Evolutionary conservation across 1,140 invertebrate genomes (phyloP), one percentile per base, ranked within the genome.

Genomic region (Arctopsyche grandis): DNA sequence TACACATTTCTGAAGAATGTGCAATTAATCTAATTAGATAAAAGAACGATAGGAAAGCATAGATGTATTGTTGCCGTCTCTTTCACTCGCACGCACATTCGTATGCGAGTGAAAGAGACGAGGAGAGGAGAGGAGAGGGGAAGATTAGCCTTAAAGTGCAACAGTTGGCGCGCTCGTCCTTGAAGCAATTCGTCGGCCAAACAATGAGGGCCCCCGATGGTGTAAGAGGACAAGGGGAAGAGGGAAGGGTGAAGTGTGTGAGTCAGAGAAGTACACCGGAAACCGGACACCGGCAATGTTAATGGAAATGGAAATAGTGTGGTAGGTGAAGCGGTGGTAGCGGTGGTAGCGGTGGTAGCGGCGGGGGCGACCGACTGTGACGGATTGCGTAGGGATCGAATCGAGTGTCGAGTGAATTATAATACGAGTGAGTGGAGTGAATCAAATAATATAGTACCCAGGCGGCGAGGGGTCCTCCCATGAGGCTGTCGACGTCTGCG

Each of bases 361-460:
- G 38, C 60, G 66, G 16, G 48, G 44, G 66, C 24, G 21, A 14
- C 60, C 63, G 63, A 66, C 63, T 22, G 63, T 66, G 63, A 66
- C 63, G 48, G 10, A 66, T 22, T 29, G 63, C 22, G 63, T 12
- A 19, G 9, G 44, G 12, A 24, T 38, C 10, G n/a, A 4, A 44
- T 1, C 14, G 9, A 1, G 44, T 10, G 43, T 12, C 12, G 58
- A 43, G 10, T 12, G 29, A 69, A 14, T 29, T 38, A 12, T 1
- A 22, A 16, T 10, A 38, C n/a, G n/a, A 14, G 4, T 26, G 69
- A 38, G 12, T 52, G 56, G 22, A 10, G 24, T 14, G 1, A 22
- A 10, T 0, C 0, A 4, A 10, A 4, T 9, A 10, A 9, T 74
- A 56, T 74, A n/a, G 69, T 24, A 76, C 74, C 74, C 74, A 76